Evolutionary conservation across 2,113 vertebrate genomes (phyloP).

Genomic region (Lagopus muta): DNA sequence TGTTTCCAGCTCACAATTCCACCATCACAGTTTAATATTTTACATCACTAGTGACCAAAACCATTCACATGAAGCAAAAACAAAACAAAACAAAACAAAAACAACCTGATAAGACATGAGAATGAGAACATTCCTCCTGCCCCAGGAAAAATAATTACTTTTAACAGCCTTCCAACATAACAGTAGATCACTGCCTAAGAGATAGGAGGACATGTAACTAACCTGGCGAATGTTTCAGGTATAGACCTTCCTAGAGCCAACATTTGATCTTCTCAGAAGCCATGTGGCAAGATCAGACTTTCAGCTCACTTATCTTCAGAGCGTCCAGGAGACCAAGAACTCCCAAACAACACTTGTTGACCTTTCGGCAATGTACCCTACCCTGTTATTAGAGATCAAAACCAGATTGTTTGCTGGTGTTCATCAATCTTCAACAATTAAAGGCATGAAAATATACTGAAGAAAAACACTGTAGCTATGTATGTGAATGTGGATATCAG

Average conservation of each 20-base stretch:
- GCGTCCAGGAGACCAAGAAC: not conserved
- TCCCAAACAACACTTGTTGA: not conserved
- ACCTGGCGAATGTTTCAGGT: not conserved
- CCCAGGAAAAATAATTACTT: not conserved
- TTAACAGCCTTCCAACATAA: not conserved
- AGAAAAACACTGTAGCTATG: not conserved
- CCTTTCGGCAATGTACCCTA: not conserved
- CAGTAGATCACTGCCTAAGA: not conserved
- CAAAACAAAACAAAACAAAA: not conserved
- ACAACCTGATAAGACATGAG: not conserved
- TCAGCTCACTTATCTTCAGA: not conserved
- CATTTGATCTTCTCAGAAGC: not conserved
- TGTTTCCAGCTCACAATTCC: constrained; percentile 48
- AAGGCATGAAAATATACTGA: not conserved
- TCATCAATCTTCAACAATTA: not conserved
- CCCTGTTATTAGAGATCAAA: not conserved
- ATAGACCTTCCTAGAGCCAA: not conserved
- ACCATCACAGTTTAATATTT: constrained; percentile 54
- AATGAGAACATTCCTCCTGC: not conserved
- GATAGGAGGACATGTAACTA: not conserved
- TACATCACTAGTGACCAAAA: not conserved
- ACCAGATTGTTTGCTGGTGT: not conserved
- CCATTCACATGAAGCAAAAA: not conserved
- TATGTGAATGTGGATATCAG: not conserved
- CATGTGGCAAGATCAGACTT: not conserved